phyloP scores from a whole-genome alignment of 2,888 invertebrate genomes.

The Dicyrtoma fusca region DNA sequence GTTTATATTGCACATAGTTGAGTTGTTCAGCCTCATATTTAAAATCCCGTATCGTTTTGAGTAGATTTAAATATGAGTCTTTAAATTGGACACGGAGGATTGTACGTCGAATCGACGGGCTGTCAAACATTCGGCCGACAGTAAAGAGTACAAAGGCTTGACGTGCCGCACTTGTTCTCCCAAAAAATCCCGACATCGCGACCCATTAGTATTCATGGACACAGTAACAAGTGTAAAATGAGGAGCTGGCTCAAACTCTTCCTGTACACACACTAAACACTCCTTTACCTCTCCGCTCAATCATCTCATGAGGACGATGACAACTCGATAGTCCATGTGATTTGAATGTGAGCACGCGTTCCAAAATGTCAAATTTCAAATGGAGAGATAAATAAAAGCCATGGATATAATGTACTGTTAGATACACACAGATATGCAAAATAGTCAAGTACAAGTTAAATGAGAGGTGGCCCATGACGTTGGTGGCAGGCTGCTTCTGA shows the following conservation, averaged over 20 bases:
- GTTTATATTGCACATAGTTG: background rate
- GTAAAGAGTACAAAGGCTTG: slow-evolving; percentile 22
- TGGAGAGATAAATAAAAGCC: background rate
- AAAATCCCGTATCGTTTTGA: slow-evolving; percentile 9
- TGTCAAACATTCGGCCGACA: slow-evolving; percentile 28
- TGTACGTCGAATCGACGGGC: slow-evolving; percentile 34
- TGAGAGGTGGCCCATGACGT: no score
- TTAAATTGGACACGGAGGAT: slow-evolving; percentile 42
- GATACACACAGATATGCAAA: background rate
- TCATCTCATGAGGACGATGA: background rate
- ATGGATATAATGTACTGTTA: background rate
- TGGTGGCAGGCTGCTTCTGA: no score
- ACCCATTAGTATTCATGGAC: slow-evolving; percentile 40
- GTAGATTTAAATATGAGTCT: slow-evolving; percentile 36
- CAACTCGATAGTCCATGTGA: slow-evolving; percentile 14
- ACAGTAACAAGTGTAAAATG: slow-evolving; percentile 53
- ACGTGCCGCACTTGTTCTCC: slow-evolving; percentile 28
- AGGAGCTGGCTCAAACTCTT: slow-evolving; percentile 26
- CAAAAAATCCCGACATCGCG: slow-evolving; percentile 12
- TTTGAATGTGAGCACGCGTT: slow-evolving; percentile 24
- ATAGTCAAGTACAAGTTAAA: no score
- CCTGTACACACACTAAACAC: background rate
- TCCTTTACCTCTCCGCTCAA: slow-evolving; percentile 1
- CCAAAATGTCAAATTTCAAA: slow-evolving; percentile 22
- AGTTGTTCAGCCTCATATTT: no score